These are phyloP conservation scores for Perca schrenkii DNA, from an alignment of 2,113 vertebrate species.

Conservation along the genomic window DNA sequence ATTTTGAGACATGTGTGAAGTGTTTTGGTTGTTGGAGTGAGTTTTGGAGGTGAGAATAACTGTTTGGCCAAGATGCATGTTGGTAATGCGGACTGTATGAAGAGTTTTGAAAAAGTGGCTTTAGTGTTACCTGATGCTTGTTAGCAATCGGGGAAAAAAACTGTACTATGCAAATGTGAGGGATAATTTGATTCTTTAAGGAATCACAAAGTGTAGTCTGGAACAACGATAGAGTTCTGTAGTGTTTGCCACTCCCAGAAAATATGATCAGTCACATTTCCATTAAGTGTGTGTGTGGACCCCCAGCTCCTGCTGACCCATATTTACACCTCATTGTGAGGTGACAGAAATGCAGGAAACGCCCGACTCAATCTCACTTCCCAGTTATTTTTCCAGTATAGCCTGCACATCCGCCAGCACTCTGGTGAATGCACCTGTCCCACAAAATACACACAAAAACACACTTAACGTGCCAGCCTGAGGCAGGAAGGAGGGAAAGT, in stretches of 20 bases:
- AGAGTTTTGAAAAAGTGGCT: too few species aligned
- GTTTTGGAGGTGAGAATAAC: too few species aligned
- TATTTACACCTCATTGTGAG: constrained; percentile 66
- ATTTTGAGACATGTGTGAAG: too few species aligned
- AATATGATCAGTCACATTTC: not conserved
- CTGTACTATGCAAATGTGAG: not conserved
- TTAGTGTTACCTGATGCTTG: too few species aligned
- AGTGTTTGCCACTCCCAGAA: not conserved
- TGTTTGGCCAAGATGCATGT: too few species aligned
- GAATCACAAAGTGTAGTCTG: not conserved
- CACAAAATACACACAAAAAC: constrained; percentile 17
- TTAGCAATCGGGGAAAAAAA: too few species aligned
- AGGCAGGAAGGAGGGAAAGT: constrained; percentile 30
- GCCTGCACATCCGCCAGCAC: constrained; percentile 21
- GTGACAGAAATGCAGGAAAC: constrained; percentile 68
- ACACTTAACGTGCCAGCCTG: not conserved
- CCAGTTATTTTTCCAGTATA: constrained; percentile 52
- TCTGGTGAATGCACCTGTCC: constrained; percentile 57
- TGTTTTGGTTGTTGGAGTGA: too few species aligned
- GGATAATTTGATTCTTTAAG: not conserved
- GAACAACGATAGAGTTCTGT: not conserved
- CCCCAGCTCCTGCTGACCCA: constrained; percentile 20
- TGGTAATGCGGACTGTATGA: too few species aligned
- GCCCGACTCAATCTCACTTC: constrained; percentile 42
- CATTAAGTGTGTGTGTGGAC: not conserved